Evolutionary conservation across 2,888 invertebrate genomes (phyloP), one percentile per base, ranked within the genome.

Genomic region (Oscheius onirici): DNA sequence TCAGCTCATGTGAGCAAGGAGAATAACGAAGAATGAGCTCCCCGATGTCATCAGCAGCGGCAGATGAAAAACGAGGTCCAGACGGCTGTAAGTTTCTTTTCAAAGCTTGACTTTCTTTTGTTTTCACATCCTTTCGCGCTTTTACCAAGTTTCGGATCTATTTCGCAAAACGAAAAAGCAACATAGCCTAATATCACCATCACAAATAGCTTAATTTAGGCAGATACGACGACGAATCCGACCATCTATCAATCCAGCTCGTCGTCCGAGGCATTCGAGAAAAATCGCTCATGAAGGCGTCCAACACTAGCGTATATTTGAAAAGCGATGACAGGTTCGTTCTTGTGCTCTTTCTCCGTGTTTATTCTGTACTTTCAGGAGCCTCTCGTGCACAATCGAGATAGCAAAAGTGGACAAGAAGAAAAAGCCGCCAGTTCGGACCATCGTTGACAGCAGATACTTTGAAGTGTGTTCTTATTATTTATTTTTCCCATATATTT

Each of bases 231-330:
- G 70, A 70, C 46, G 34, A 46, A 8, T 20, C 57, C n/a, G 65
- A 57, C 22, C 71, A 76, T 24, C 67, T 81, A 41, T 72, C 75
- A 17, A 74, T 81, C 55, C 77, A 78, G 44, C 66, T 81, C 17
- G 81, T 81, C 22, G 76, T 78, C 15, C 79, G 74, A 5, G 81
- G 81, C 26, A 78, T 81, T 49, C 63, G 74, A 41, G 74, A 75
- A 26, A 81, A 81, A 55, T 54, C 66, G 67, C 74, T 78, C 44
- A 75, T 73, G 63, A 71, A 75, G 52, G 77, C 77, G 17, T 69
- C 78, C 51, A 81, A 81, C 55, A 78, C 81, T 10, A 73, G 78
- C 55, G 81, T 81, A 54, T 73, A 75, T 71, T 67, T 81, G 6
- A 77, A 76, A 72, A 73, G 69, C 49, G 81, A 81, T 73, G 57